Base-by-base conservation (phyloP, 1,140 invertebrate genomes). In the Ceratitis capitata region DNA sequence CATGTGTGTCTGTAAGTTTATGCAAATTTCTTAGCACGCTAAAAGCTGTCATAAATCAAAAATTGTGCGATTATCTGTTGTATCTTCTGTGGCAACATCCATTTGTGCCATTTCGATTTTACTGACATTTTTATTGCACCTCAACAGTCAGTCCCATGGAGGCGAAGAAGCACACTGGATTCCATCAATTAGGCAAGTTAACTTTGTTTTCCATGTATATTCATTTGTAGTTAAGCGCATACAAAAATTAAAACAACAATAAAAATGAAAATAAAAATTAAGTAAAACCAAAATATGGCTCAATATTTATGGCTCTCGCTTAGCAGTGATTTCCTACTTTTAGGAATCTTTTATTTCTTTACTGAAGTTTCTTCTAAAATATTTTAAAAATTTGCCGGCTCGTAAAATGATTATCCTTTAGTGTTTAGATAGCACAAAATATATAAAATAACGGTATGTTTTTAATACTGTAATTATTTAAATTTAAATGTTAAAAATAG, bases 21-120 rank as follows among this genome's bases (percentile, higher is more conserved):
- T 69, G 61, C 61, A 35, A 35, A 35, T 69, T 35, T 69, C 61
- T 69, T 32, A 16, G 35, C 69, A 45, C 69, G 39, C 69, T 78
- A 78, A 78, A 78, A 78, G 69, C 69, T 78, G 69, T 78, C 69
- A 45, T 78, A 78, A 78, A 78, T 78, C 69, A 78, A 78, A 47
- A 45, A 45, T 78, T 78, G 69, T 45, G 39, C 69, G 69, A 78
- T 78, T 78, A 78, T n/a, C n/a, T n/a, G n/a, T n/a, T n/a, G n/a
- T n/a, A n/a, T n/a, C n/a, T n/a, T n/a, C 39, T 78, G 35, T 12
- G 69, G 69, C 45, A 78, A 78, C 69, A 78, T 78, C 12, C 69
- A 78, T 78, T 78, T 78, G 69, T 45, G 69, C 39, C 39, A 78
- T 78, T 78, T 78, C 69, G 69, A 78, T 78, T n/a, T 78, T 78